Evolutionary conservation across 1,140 invertebrate species (phyloP), one percentile per base, ranked within the genome.

Genomic region (Hyposmocoma kahamanoa): DNA sequence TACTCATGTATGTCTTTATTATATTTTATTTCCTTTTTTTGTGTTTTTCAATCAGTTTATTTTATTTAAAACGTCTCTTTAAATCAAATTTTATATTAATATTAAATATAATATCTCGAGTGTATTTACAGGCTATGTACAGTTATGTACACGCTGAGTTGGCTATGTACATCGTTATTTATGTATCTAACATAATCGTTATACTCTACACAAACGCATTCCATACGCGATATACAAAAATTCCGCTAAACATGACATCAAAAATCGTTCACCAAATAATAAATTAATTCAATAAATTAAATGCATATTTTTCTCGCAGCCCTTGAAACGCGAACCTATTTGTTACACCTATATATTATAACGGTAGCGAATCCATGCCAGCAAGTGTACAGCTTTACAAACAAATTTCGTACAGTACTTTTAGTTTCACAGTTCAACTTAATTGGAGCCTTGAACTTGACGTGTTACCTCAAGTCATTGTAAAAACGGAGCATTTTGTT

Each of bases 1-100:
- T 77, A 80, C 79, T 83, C 74, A 76, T 74, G 79, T 78, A 77
- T 83, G 74, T 79, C 59, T 83, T 79, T 74, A 76, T 78, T 77
- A 63, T 67, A 71, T 68, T 61, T 63, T 72, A 72, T 76, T 69
- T 74, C 72, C 72, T 62, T 72, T 64, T 73, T 69, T 73, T 78
- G 70, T 59, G 64, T 65, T 62, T 74, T 64, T 75, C n/a, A n/a
- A n/a, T n/a, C n/a, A n/a, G n/a, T n/a, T n/a, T 67, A 62, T 62
- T 80, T 77, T 67, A 60, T 72, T 80, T 72, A 78, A 83, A 80
- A 79, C 70, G 68, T 75, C 44, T 79, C 60, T 79, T 79, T 72
- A 74, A 74, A 80, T 72, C 72, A 80, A 76, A 76, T 79, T 36
- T 80, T 83, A 80, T 75, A 79, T 67, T 79, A 74, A 63, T 74